Conservation (phyloP, 2,888 invertebrate species). For the Ethmia dodecea region DNA sequence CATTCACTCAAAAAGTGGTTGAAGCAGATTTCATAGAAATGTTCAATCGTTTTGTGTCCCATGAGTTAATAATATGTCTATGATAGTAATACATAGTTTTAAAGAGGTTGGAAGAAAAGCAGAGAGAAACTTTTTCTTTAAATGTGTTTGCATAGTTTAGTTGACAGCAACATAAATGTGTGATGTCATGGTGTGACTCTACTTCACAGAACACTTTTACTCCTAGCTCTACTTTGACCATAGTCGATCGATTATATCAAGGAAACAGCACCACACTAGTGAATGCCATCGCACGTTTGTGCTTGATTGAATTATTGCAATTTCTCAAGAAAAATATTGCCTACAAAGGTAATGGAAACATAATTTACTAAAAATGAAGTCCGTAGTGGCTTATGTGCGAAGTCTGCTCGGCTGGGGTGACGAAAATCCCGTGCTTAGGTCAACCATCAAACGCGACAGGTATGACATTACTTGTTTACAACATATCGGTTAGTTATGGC, state of each 20-base stretch:
- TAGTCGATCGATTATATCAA: neutral
- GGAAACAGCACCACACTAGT: slow-evolving; percentile 6
- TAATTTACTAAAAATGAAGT: slow-evolving; percentile 58
- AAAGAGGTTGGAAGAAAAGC: too few relatives aligned
- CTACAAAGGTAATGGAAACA: slow-evolving; percentile 52
- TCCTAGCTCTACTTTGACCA: too few relatives aligned
- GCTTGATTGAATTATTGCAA: slow-evolving; percentile 30
- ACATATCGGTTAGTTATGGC: slow-evolving; percentile 61
- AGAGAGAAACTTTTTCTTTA: too few relatives aligned
- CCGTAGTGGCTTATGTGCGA: slow-evolving; percentile 61
- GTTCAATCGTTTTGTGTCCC: too few relatives aligned
- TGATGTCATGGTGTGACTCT: too few relatives aligned
- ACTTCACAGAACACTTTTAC: too few relatives aligned
- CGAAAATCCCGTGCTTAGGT: slow-evolving; percentile 40
- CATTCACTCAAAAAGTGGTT: too few relatives aligned
- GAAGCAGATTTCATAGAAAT: too few relatives aligned
- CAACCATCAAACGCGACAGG: slow-evolving; percentile 71
- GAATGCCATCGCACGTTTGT: slow-evolving; percentile 14
- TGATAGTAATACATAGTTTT: too few relatives aligned
- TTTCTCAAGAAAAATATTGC: slow-evolving; percentile 12
- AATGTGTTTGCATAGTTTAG: too few relatives aligned
- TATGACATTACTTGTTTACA: slow-evolving; percentile 71
- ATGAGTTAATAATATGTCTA: too few relatives aligned
- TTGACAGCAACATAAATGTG: too few relatives aligned
- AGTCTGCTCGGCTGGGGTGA: slow-evolving; percentile 56